A percentile compares a stretch with the other conserved stretches of the same genome.
Conservation (phyloP, 2,113 vertebrate species). For the Circaetus gallicus region DNA sequence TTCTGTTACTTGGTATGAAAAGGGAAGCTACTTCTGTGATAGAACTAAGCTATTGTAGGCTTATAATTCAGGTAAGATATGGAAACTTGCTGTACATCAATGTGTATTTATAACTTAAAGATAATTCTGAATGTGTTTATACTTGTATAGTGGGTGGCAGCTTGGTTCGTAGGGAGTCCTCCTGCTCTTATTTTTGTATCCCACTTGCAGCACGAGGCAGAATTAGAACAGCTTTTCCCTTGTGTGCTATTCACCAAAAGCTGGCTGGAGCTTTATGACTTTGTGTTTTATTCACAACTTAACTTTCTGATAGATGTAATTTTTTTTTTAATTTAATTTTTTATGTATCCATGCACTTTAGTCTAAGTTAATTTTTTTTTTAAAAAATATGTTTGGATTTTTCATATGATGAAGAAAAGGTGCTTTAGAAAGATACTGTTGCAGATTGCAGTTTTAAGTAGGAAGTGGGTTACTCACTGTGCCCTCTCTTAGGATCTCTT, state of each 20-base stretch:
- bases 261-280: background rate
- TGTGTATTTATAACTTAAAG: background rate
- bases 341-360: background rate
- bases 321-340: background rate
- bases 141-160: background rate
- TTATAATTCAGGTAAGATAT: background rate
- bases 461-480: conserved; percentile 25
- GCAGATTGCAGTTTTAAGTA: background rate
- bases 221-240: background rate
- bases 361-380: background rate
- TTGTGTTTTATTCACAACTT: background rate
- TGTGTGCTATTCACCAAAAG: background rate
- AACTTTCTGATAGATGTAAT: background rate
- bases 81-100: background rate
- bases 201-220: background rate
- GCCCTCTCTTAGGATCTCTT: background rate
- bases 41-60: background rate
- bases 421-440: conserved; percentile 17
- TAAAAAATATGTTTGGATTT: background rate
- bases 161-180: background rate
- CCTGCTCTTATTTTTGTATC: background rate
- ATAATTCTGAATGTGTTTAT: background rate
- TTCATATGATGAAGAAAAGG: background rate
- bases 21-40: background rate
- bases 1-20: background rate